Conservation (phyloP, 1,140 invertebrate species). For the Nebria ingens region DNA sequence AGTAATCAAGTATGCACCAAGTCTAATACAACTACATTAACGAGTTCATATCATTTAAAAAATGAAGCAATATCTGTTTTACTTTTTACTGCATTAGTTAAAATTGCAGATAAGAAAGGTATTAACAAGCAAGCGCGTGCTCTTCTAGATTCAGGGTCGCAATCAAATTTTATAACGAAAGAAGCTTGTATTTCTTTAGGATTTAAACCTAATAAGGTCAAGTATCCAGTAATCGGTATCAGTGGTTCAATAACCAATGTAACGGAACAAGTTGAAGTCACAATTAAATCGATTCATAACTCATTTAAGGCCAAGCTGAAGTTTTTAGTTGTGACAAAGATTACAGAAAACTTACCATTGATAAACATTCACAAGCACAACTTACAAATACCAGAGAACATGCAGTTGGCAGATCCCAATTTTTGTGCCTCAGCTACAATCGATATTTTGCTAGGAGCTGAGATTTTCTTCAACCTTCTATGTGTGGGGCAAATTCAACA, state of each 20-base stretch:
- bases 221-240: constrained; percentile 12
- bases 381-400: constrained; percentile 21
- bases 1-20: no score
- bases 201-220: not conserved
- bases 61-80: no score
- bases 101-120: not conserved
- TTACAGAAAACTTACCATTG: constrained; percentile 13
- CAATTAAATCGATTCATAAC: constrained; percentile 10
- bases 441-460: constrained; percentile 26
- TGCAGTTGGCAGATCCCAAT: constrained; percentile 26
- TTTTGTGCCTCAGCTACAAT: constrained; percentile 22
- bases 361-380: not conserved
- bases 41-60: no score
- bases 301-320: not conserved
- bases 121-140: not conserved
- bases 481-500: constrained; percentile 19
- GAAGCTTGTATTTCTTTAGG: not conserved
- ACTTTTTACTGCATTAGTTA: no score
- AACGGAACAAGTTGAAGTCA: not conserved
- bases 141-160: not conserved
- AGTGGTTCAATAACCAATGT: not conserved
- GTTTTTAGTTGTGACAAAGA: constrained; percentile 12
- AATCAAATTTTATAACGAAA: not conserved
- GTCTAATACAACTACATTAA: no score
- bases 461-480: constrained; percentile 19